Percentiles rank a stretch among this genome's conserved stretches.
phyloP scores from a whole-genome alignment of 2,888 invertebrate species.

The Drosophila mercatorum region DNA sequence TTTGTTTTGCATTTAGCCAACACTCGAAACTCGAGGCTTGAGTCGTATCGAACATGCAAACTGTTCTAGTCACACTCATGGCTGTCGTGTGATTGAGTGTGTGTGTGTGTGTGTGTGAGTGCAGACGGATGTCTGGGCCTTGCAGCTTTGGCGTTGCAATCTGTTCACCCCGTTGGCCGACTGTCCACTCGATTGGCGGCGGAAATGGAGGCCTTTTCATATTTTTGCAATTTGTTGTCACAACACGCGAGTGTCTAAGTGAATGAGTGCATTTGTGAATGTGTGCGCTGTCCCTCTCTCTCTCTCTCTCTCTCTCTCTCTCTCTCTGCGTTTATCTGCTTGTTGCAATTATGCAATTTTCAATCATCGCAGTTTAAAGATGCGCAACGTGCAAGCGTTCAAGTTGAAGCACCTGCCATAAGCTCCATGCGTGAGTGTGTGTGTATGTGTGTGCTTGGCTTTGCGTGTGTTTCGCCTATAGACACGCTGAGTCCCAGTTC shows the following conservation, averaged over 20 bases:
- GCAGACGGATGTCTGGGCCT: conserved; percentile 51
- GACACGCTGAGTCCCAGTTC: conserved; percentile 37
- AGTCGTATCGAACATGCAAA: conserved; percentile 24
- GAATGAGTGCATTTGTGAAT: conserved; percentile 36
- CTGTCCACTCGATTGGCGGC: conserved; percentile 62
- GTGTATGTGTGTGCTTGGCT: conserved; percentile 25
- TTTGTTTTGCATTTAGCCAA: conserved; percentile 16
- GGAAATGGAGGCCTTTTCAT: conserved; percentile 72
- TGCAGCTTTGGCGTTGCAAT: conserved; percentile 44
- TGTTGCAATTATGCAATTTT: conserved; percentile 78
- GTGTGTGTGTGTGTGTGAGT: conserved; percentile 3
- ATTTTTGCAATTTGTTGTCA: conserved; percentile 75
- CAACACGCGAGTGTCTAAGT: conserved; percentile 63
- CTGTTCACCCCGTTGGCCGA: conserved; percentile 14
- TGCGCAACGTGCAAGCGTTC: conserved; percentile 70
- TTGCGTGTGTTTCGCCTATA: conserved; percentile 33
- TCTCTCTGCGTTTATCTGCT: conserved; percentile 29
- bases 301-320: conserved; percentile 5
- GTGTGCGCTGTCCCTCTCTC: conserved; percentile 4
- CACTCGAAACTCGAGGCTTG: conserved; percentile 25
- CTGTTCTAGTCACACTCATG: conserved; percentile 39
- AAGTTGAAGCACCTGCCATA: conserved; percentile 74
- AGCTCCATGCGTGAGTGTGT: conserved; percentile 9
- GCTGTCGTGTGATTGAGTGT: conserved; percentile 5
- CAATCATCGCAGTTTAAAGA: conserved; percentile 77